These are phyloP conservation scores for Paramisgurnus dabryanus DNA, from an alignment of 2,113 vertebrate species.

Conservation along the genomic window DNA sequence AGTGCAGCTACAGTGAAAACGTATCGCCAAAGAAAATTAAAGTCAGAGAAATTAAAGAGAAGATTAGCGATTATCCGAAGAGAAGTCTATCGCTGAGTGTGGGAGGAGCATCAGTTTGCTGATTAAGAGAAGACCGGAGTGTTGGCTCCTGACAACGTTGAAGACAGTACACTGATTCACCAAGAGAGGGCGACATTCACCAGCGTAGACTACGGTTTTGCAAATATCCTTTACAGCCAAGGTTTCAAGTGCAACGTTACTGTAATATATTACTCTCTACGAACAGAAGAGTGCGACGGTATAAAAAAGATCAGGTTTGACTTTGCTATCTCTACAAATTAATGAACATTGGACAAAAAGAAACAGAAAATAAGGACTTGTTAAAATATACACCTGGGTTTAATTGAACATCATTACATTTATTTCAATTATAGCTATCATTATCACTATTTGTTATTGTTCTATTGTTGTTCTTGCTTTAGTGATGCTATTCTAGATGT, in stretches of 20 bases:
- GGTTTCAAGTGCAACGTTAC: neutral
- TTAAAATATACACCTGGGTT: neutral
- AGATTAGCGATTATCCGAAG: neutral
- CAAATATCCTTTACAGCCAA: neutral
- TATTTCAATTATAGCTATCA: no score
- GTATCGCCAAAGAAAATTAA: neutral
- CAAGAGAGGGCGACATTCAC: neutral
- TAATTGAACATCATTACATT: neutral
- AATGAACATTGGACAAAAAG: neutral
- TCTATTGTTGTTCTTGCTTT: no score
- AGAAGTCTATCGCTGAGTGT: neutral
- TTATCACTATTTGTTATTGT: no score
- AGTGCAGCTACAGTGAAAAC: constrained; percentile 6
- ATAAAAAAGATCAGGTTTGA: neutral
- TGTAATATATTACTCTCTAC: neutral
- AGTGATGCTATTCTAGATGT: no score
- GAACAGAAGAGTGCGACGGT: neutral
- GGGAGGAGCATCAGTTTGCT: neutral
- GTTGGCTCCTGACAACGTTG: neutral
- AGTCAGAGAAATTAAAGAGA: neutral
- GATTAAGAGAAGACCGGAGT: neutral
- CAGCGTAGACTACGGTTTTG: neutral
- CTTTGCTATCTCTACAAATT: neutral
- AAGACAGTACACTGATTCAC: neutral
- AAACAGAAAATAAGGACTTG: neutral